phyloP scores from a whole-genome alignment of 2,113 vertebrate species.

The Glaucidium brasilianum region DNA sequence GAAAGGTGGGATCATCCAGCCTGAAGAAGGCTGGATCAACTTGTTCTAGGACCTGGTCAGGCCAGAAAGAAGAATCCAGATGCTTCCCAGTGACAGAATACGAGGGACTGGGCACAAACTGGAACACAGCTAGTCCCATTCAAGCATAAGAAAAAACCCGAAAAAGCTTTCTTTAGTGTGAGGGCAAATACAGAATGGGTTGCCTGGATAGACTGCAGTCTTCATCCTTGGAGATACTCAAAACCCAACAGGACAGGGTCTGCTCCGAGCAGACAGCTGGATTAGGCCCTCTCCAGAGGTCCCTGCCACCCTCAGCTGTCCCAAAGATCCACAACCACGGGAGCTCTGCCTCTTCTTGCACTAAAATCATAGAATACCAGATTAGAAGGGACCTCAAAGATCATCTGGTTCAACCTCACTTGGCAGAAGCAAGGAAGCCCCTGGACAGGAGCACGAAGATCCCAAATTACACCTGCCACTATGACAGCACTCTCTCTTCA shows the following conservation, averaged over 20 bases:
- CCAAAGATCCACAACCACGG: rapidly evolving
- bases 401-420: too few relatives aligned
- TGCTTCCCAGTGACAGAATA: neutral
- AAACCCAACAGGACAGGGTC: neutral
- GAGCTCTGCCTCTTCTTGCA: neutral
- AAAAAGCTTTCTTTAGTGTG: neutral
- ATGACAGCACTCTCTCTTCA: rapidly evolving
- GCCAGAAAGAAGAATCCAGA: neutral
- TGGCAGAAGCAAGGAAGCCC: too few relatives aligned
- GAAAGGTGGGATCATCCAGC: neutral
- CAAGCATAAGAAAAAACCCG: rapidly evolving
- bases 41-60: rapidly evolving
- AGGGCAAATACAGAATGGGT: neutral
- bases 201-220: rapidly evolving
- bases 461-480: rapidly evolving
- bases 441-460: neutral
- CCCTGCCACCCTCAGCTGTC: neutral
- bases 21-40: rapidly evolving
- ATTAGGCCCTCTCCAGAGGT: neutral
- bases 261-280: neutral
- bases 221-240: neutral
- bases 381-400: too few relatives aligned
- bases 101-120: rapidly evolving
- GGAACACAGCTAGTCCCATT: neutral
- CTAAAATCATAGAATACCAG: too few relatives aligned